Percentiles rank a stretch among this genome's conserved stretches.
Evolutionary conservation across 2,797 vertebrate species (phyloP).

Genomic region (Rhinatrema bivittatum): DNA sequence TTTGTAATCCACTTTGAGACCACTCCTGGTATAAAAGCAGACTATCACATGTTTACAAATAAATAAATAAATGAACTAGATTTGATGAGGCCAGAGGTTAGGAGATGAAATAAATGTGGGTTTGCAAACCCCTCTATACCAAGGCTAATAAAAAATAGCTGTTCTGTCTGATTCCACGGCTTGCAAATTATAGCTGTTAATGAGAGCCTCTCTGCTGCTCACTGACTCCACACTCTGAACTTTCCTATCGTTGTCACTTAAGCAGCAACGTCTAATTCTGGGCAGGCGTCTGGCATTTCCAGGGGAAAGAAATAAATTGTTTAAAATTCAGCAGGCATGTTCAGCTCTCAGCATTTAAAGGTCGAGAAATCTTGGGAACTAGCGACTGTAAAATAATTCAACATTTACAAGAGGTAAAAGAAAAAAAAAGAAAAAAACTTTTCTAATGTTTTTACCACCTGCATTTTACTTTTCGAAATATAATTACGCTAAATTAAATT

Average conservation of each 20-base stretch:
- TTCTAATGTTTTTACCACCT: constrained; percentile 26
- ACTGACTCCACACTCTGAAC: constrained; percentile 52
- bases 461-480: constrained; percentile 26
- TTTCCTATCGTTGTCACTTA: constrained; percentile 60
- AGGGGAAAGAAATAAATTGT: constrained; percentile 67
- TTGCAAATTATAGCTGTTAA: constrained; percentile 49
- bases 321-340: constrained; percentile 67
- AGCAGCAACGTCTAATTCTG: constrained; percentile 46
- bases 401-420: constrained; percentile 45
- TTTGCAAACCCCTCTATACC: constrained; percentile 29
- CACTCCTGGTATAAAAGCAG: too few relatives aligned
- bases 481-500: constrained; percentile 44
- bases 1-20: too few relatives aligned
- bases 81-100: constrained; percentile 29
- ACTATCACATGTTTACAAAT: too few relatives aligned
- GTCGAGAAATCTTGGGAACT: constrained; percentile 57
- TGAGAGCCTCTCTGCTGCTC: constrained; percentile 32
- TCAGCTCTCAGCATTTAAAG: constrained; percentile 64
- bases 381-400: constrained; percentile 69
- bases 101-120: constrained; percentile 33
- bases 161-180: constrained; percentile 38
- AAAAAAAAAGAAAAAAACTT: not conserved
- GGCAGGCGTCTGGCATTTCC: constrained; percentile 63
- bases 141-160: constrained; percentile 54
- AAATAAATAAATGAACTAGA: too few relatives aligned